Evolutionary conservation across 2,797 vertebrate species (phyloP).

Genomic region (Myoxocephalus aenaeus): DNA sequence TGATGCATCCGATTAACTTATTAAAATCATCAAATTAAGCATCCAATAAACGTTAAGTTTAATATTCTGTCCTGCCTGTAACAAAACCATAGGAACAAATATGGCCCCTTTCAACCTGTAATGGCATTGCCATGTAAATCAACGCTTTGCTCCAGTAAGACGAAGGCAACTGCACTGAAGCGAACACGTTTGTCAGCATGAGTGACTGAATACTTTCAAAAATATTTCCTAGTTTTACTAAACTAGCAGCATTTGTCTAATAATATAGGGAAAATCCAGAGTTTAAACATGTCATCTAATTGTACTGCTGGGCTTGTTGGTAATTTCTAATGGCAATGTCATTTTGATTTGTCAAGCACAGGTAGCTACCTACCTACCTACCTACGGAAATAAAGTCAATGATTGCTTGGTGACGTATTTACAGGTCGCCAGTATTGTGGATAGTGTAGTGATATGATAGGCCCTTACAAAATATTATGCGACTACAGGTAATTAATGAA

Average conservation of each 20-base stretch:
- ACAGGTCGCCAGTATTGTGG: background rate
- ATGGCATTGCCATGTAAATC: background rate
- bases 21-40: background rate
- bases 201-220: background rate
- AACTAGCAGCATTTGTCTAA: too few relatives aligned
- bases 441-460: background rate
- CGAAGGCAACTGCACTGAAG: background rate
- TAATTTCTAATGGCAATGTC: background rate
- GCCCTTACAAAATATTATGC: background rate
- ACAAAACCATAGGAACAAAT: slow-evolving; percentile 9
- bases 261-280: background rate
- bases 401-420: background rate
- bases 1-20: background rate
- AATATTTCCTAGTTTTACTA: background rate
- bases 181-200: background rate
- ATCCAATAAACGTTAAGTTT: background rate
- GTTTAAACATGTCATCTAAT: background rate
- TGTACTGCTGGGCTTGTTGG: background rate
- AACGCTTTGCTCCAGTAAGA: background rate
- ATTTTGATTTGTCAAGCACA: background rate
- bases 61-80: too few relatives aligned
- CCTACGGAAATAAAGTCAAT: background rate
- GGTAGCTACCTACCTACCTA: too few relatives aligned
- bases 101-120: background rate
- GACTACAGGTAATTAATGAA: background rate